Evolutionary conservation across 1,140 invertebrate genomes (phyloP).

Genomic region (Himalopsyche phryganea): DNA sequence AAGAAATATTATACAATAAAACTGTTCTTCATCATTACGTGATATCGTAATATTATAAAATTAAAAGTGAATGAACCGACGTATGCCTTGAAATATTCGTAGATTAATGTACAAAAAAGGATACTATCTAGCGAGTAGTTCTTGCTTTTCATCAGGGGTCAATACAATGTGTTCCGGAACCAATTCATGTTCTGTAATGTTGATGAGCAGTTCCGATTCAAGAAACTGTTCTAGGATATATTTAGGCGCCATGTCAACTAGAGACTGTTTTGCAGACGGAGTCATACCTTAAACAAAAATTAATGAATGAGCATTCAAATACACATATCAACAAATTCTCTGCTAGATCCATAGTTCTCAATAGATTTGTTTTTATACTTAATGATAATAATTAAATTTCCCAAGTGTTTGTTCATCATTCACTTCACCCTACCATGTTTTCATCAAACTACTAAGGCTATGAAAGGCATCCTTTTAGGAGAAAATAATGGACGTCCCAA

Average conservation of each 20-base stretch:
- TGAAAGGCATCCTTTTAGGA: no score
- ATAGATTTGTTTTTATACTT: no score
- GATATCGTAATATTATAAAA: no score
- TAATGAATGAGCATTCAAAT: constrained; percentile 9
- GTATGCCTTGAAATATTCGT: no score
- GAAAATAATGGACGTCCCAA: no score
- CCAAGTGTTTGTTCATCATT: not conserved
- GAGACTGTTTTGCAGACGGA: constrained; percentile 95
- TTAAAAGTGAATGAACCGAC: no score
- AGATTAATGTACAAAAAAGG: constrained; percentile 53
- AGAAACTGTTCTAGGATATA: constrained; percentile 98
- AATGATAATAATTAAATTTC: not conserved
- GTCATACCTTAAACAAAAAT: constrained; percentile 80
- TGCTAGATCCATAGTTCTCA: no score
- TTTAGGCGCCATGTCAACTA: constrained; percentile 98
- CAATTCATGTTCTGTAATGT: constrained; percentile 98
- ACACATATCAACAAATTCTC: no score
- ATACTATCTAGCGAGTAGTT: constrained; percentile 90
- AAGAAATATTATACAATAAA: no score
- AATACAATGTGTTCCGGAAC: constrained; percentile 99
- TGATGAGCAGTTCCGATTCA: constrained; percentile 96
- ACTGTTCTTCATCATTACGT: no score
- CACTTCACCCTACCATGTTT: no score
- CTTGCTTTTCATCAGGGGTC: constrained; percentile 95
- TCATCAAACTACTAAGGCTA: no score